phyloP scores from a whole-genome alignment of 2,113 vertebrate genomes.

The Ailuropoda melanoleuca region DNA sequence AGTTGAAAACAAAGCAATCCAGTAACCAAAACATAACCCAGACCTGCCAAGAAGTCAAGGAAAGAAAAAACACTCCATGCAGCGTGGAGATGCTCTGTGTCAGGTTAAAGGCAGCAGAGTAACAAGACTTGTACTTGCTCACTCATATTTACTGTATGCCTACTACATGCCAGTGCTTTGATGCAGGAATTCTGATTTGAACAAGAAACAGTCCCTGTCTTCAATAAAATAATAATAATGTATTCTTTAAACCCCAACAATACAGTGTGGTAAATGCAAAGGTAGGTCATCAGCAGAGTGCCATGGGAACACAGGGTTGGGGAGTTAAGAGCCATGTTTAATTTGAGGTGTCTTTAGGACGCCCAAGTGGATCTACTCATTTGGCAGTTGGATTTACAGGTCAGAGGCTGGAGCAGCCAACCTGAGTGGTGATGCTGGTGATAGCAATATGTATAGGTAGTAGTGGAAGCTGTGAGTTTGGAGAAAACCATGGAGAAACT shows the following conservation, averaged over 20 bases:
- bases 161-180: background rate
- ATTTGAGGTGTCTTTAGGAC: background rate
- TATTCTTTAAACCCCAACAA: background rate
- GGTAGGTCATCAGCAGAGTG: background rate
- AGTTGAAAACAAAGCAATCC: slow-evolving; percentile 54
- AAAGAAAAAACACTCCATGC: background rate
- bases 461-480: background rate
- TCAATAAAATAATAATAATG: background rate
- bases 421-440: background rate
- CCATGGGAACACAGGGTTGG: background rate
- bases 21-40: slow-evolving; percentile 54
- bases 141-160: background rate
- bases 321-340: background rate
- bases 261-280: background rate
- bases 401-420: background rate
- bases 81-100: background rate
- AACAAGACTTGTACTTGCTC: background rate
- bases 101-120: background rate
- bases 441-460: background rate
- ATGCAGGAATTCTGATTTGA: background rate
- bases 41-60: background rate
- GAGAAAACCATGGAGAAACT: background rate
- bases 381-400: background rate
- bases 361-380: background rate
- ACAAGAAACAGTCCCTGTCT: background rate